These are phyloP conservation scores for Nomada ferruginata DNA, from an alignment of 2,888 invertebrate species.

Conservation along the genomic window DNA sequence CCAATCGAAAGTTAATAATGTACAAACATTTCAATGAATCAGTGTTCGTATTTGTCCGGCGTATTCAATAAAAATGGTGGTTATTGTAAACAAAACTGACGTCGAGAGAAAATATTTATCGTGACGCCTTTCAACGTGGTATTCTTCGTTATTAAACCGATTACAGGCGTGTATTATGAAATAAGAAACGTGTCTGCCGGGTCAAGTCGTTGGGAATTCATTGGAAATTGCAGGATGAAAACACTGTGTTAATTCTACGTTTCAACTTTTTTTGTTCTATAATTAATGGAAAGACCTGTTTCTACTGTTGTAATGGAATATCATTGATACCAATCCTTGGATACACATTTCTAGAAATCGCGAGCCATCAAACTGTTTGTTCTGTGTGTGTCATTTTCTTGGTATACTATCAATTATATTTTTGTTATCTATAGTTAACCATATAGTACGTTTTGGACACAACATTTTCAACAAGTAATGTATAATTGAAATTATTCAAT, in stretches of 20 bases:
- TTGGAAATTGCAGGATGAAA: neutral
- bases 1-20: constrained; percentile 11
- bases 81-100: constrained; percentile 4
- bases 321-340: too few relatives aligned
- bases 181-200: neutral
- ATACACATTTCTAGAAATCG: too few relatives aligned
- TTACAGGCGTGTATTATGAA: neutral
- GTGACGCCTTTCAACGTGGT: neutral
- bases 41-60: neutral
- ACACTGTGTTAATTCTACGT: neutral
- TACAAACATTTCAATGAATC: neutral
- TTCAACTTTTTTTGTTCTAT: too few relatives aligned
- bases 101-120: constrained; percentile 15
- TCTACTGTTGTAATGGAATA: too few relatives aligned
- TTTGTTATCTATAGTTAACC: too few relatives aligned
- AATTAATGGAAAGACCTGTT: neutral
- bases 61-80: constrained; percentile 9
- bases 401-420: too few relatives aligned
- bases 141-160: constrained; percentile 6
- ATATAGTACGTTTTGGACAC: too few relatives aligned
- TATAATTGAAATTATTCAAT: too few relatives aligned
- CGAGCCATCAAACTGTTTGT: too few relatives aligned
- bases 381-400: too few relatives aligned
- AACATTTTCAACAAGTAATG: too few relatives aligned
- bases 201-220: neutral